Conservation (phyloP, 2,888 invertebrate genomes). For the Brenthis daphne region DNA sequence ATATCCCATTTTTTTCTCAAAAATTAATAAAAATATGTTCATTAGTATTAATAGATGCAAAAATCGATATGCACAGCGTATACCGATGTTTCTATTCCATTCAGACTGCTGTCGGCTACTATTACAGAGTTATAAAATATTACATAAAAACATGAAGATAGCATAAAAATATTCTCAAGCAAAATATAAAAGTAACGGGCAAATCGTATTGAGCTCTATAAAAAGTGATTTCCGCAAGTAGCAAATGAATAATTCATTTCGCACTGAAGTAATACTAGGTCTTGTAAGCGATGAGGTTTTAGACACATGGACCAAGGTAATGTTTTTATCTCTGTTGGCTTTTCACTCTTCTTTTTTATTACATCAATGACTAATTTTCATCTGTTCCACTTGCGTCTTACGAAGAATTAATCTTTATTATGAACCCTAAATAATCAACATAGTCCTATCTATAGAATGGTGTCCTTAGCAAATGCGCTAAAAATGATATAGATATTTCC, state of each 20-base stretch:
- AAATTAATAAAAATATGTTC: too few species aligned
- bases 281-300: constrained; percentile 4
- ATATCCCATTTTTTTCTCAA: too few species aligned
- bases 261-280: constrained; percentile 8
- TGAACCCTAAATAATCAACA: too few species aligned
- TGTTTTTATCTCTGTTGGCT: neutral
- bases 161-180: constrained; percentile 11
- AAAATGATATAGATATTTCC: too few species aligned
- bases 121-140: constrained; percentile 10
- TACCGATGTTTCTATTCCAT: neutral
- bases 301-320: neutral
- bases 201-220: constrained; percentile 15
- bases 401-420: too few species aligned
- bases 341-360: neutral
- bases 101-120: neutral
- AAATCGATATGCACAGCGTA: too few species aligned
- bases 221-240: constrained; percentile 17
- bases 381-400: too few species aligned
- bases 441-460: too few species aligned
- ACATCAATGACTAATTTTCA: too few species aligned
- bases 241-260: constrained; percentile 21
- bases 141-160: constrained; percentile 3
- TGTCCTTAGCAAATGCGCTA: too few species aligned
- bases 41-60: too few species aligned
- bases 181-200: constrained; percentile 15